Base-by-base conservation (phyloP, 2,797 vertebrate species). In the Lycodopsis pacificus region DNA sequence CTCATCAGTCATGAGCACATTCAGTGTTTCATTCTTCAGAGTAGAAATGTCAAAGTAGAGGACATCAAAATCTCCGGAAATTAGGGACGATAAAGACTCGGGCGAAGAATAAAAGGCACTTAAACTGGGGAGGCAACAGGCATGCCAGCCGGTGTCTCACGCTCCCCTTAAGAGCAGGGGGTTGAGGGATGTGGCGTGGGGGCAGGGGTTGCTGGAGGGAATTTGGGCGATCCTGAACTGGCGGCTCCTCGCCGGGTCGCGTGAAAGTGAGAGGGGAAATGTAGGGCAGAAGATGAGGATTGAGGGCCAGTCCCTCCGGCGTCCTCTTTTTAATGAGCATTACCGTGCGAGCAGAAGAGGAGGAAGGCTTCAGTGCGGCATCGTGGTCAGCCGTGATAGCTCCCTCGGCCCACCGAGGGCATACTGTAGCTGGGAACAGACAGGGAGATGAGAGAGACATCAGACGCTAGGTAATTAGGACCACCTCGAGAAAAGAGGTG, bases 401-500 rank as follows among this genome's bases (percentile, higher is more conserved):
- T 72, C 79, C 46, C 57, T 76, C 64, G 44, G 75, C 73, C 77
- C 73, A 86, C 64, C 3, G 13, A 84, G 73, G 79, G 77, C 72
- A 70, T 30, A 22, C 38, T 63, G 71, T 14, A 75, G 66, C 80
- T 4, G 38, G 79, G 85, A 93, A 85, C 53, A 83, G 80, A 87
- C 84, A 88, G 71, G 7, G 12, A 89, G 86, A 93, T 86, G 87
- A 92, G 85, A 92, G 81, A 92, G 88, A 91, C 89, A 92, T 92
- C 91, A 92, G 75, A 93, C 80, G 70, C 73, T 15, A 54, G 75
- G 80, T 93, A 94, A 94, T 94, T 92, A 94, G 80, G 83, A 88
- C 88, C 87, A 88, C 90, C 87, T 34, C 14, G 70, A 87, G 87
- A 71, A 77, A 81, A 84, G 76, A 85, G 87, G 81, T 81, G 65